Evolutionary conservation across 2,113 vertebrate species (phyloP).

Genomic region (Arizona elegans): DNA sequence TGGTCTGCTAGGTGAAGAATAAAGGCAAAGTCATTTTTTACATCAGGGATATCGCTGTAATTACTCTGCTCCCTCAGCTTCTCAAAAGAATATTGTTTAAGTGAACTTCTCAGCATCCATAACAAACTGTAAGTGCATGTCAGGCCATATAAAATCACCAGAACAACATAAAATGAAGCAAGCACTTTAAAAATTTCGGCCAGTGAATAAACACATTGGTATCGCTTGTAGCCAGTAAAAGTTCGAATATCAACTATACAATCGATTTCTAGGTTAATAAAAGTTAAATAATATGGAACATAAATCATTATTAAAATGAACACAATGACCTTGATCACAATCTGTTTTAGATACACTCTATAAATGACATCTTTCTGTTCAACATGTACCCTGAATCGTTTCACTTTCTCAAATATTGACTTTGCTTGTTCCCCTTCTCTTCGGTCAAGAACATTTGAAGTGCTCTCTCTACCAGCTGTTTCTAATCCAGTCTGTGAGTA

Average conservation of each 20-base stretch:
- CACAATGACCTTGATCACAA: constrained; percentile 78
- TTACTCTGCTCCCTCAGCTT: constrained; percentile 79
- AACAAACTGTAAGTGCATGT: constrained; percentile 80
- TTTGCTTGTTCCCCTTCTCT: constrained; percentile 85
- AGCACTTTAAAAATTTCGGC: constrained; percentile 81
- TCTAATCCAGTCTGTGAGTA: constrained; percentile 70
- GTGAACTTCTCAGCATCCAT: constrained; percentile 82
- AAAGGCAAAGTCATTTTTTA: constrained; percentile 84
- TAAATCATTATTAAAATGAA: constrained; percentile 76
- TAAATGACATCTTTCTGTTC: constrained; percentile 83
- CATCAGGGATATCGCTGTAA: constrained; percentile 81
- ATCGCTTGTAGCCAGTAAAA: constrained; percentile 79
- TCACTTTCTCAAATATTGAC: constrained; percentile 85
- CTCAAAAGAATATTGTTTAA: constrained; percentile 84
- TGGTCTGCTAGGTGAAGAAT: constrained; percentile 83
- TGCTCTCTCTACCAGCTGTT: constrained; percentile 68
- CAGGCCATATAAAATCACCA: constrained; percentile 78
- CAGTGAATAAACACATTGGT: constrained; percentile 80
- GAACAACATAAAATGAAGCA: constrained; percentile 76
- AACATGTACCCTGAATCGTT: constrained; percentile 76
- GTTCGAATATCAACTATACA: constrained; percentile 75
- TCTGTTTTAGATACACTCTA: constrained; percentile 79
- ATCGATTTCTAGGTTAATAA: constrained; percentile 77
- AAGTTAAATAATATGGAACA: constrained; percentile 75
- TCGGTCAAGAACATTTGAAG: constrained; percentile 79